Conservation (phyloP, 2,797 vertebrate genomes). For the Anabacerthia variegaticeps region DNA sequence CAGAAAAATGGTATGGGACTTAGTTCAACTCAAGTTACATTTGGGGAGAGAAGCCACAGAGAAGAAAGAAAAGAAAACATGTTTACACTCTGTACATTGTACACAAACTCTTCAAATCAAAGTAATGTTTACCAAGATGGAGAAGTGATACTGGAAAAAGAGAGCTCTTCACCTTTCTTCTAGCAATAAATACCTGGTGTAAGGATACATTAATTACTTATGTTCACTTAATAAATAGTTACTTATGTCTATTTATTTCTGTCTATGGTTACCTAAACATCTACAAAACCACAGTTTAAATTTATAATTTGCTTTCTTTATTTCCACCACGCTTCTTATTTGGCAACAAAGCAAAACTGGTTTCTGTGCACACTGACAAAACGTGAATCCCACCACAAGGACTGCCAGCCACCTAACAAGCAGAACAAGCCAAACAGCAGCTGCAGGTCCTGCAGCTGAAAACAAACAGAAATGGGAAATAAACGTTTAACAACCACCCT, state of each 20-base stretch:
- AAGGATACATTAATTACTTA: not conserved
- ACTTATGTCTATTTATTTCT: not conserved
- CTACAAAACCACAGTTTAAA: not conserved
- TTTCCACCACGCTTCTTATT: not conserved
- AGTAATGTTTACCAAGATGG: not conserved
- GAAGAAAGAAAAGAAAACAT: not conserved
- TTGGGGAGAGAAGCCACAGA: not conserved
- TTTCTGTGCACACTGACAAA: not conserved
- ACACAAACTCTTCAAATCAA: not conserved
- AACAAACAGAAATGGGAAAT: not conserved
- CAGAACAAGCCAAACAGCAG: not conserved
- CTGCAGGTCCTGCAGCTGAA: not conserved
- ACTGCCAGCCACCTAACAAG: not conserved
- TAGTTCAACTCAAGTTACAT: not conserved
- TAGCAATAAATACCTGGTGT: not conserved
- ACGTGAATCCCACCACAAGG: not conserved
- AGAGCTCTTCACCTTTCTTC: not conserved
- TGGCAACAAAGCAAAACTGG: not conserved
- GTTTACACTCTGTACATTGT: not conserved
- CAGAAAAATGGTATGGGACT: not conserved
- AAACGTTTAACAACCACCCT: not conserved
- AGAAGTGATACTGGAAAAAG: not conserved
- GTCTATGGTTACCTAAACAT: not conserved
- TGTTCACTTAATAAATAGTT: not conserved
- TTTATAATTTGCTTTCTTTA: not conserved